A percentile compares a stretch with the other conserved stretches of the same genome.
Conservation (phyloP, 2,888 invertebrate genomes). For the Apotomis capreana region DNA sequence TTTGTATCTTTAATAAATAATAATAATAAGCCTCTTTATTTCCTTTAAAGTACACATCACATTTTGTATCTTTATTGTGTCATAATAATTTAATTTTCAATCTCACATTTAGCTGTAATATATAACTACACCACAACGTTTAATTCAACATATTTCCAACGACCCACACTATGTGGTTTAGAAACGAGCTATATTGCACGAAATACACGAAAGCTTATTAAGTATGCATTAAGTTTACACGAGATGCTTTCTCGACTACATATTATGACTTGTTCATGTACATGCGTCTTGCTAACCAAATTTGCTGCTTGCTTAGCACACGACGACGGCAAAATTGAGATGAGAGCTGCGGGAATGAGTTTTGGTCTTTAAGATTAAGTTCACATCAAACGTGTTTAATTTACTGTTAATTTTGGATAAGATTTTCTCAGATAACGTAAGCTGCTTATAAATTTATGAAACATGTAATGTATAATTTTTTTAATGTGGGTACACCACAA, state of each 20-base stretch:
- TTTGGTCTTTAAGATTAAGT: slow-evolving; percentile 7
- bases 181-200: slow-evolving; percentile 5
- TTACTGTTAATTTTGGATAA: neutral
- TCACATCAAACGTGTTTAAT: neutral
- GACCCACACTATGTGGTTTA: neutral
- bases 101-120: no score
- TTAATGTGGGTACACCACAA: no score
- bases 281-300: slow-evolving; percentile 10
- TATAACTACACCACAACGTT: no score
- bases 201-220: slow-evolving; percentile 20
- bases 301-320: slow-evolving; percentile 18
- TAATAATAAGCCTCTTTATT: no score
- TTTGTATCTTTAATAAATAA: no score
- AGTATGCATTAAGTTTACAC: slow-evolving; percentile 28
- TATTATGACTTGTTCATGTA: neutral
- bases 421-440: neutral
- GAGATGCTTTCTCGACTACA: neutral
- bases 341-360: neutral
- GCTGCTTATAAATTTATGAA: no score
- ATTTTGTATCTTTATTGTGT: no score
- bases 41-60: no score
- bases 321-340: neutral
- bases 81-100: no score
- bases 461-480: no score
- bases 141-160: neutral